These are phyloP conservation scores for Eupithecia tripunctaria DNA, from an alignment of 2,888 invertebrate genomes.

Conservation along the genomic window DNA sequence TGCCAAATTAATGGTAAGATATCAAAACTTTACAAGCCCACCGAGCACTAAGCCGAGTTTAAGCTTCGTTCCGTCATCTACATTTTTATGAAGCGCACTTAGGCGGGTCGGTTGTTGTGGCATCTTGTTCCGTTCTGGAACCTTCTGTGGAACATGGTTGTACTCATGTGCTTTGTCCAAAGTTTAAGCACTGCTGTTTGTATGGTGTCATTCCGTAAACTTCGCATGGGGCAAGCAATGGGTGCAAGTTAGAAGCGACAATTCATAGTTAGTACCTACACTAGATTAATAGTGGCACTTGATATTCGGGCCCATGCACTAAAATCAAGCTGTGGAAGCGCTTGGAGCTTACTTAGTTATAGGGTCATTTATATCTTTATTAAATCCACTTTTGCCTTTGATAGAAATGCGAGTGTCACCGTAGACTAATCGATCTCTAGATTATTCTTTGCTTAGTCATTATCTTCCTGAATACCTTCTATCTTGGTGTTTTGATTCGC, in stretches of 20 bases:
- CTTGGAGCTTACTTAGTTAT: too few relatives aligned
- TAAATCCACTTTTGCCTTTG: not conserved
- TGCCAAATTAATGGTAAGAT: constrained; percentile 36
- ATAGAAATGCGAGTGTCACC: not conserved
- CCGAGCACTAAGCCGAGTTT: constrained; percentile 18
- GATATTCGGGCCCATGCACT: not conserved
- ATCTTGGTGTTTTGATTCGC: not conserved
- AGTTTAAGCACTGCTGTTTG: constrained; percentile 43
- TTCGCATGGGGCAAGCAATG: constrained; percentile 17
- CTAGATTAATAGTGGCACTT: too few relatives aligned
- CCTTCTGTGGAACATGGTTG: not conserved
- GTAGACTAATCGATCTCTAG: not conserved
- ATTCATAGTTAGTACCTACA: not conserved
- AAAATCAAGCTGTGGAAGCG: not conserved
- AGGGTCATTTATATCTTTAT: not conserved
- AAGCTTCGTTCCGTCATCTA: constrained; percentile 17
- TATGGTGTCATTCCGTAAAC: constrained; percentile 43
- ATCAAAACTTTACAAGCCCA: constrained; percentile 14
- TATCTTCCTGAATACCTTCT: not conserved
- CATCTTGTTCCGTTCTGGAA: not conserved
- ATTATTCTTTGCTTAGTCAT: not conserved
- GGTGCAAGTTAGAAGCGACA: constrained; percentile 18
- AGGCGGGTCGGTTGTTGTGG: constrained; percentile 6
- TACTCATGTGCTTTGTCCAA: constrained; percentile 18
- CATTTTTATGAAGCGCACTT: constrained; percentile 31